Base-by-base conservation (phyloP, 2,888 invertebrate species). In the Euplagia quadripunctaria region DNA sequence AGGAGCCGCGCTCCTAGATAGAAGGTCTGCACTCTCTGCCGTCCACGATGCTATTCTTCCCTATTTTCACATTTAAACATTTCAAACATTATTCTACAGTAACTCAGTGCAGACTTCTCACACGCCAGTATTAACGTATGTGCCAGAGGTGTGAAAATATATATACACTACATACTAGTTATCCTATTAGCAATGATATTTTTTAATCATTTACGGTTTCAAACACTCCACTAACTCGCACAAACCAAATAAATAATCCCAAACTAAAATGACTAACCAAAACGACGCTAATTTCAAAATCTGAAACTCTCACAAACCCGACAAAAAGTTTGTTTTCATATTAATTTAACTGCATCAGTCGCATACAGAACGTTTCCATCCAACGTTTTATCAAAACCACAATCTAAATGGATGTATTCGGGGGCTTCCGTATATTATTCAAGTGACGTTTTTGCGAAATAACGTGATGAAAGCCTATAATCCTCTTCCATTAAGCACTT, bases 401-500 rank as follows among this genome's bases (percentile, higher is more conserved):
- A 88, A 88, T 89, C 89, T 89, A 88, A 91, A 90, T 90, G 90
- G 87, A 87, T 84, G 75, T 82, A 80, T 87, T 86, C 82, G 74
- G 79, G 83, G 75, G 74, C 77, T 79, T 77, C 76, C 80, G 86
- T 88, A 84, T 85, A 89, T 90, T 87, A 91, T 88, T 88, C 83
- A 84, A 85, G 83, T 87, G 88, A 86, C 87, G 82, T 88, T 90
- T 90, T 90, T 90, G 85, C 75, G 81, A 88, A 88, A 89, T 87
- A 88, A 86, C 79, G 82, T 85, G 90, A 88, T 88, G 88, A 91
- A 90, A 90, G 88, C 89, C 87, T 86, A 87, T 91, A 92, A 91
- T 91, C 91, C 91, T 72, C 84, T 79, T 87, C 88, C 90, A 91
- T 91, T 91, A 91, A 90, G 89, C 89, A 89, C 89, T 90, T 87